Conservation (phyloP, 1,140 invertebrate species). For the Oryzaephilus surinamensis region DNA sequence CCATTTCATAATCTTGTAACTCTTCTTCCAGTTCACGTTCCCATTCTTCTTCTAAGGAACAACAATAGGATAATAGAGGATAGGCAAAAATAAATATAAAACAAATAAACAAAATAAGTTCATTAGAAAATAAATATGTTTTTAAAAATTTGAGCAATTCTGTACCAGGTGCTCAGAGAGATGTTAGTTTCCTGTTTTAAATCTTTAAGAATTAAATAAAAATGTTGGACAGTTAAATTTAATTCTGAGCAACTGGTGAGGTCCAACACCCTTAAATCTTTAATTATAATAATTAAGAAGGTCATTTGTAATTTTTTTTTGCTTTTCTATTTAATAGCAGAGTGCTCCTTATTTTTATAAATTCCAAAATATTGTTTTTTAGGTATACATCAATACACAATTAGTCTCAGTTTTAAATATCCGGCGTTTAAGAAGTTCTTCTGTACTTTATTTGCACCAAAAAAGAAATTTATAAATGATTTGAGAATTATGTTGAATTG, state of each 20-base stretch:
- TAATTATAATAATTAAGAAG: too few species aligned
- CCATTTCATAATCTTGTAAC: slow-evolving; percentile 85
- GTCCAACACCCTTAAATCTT: slow-evolving; percentile 18
- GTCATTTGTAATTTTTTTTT: too few species aligned
- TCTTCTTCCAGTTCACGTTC: slow-evolving; percentile 86
- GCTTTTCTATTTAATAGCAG: too few species aligned
- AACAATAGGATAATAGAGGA: slow-evolving; percentile 26
- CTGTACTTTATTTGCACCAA: too few species aligned
- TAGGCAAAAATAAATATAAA: slow-evolving; percentile 22
- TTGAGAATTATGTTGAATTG: too few species aligned
- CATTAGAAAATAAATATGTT: slow-evolving; percentile 10
- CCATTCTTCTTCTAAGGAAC: slow-evolving; percentile 71
- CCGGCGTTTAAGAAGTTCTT: too few species aligned
- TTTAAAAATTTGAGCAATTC: slow-evolving; percentile 15
- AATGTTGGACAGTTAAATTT: background rate
- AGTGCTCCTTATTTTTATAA: slow-evolving; percentile 2
- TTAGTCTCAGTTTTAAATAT: too few species aligned
- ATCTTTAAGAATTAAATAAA: slow-evolving; percentile 8
- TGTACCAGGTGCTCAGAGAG: slow-evolving; percentile 30
- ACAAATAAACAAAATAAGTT: slow-evolving; percentile 21
- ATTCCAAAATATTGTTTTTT: slow-evolving; percentile 2
- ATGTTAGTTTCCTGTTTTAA: slow-evolving; percentile 32
- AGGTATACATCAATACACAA: slow-evolving; percentile 6
- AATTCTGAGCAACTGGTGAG: slow-evolving; percentile 22
- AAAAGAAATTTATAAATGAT: too few species aligned